Base-by-base conservation (phyloP, 2,888 invertebrate species). In the Cinara cedri region DNA sequence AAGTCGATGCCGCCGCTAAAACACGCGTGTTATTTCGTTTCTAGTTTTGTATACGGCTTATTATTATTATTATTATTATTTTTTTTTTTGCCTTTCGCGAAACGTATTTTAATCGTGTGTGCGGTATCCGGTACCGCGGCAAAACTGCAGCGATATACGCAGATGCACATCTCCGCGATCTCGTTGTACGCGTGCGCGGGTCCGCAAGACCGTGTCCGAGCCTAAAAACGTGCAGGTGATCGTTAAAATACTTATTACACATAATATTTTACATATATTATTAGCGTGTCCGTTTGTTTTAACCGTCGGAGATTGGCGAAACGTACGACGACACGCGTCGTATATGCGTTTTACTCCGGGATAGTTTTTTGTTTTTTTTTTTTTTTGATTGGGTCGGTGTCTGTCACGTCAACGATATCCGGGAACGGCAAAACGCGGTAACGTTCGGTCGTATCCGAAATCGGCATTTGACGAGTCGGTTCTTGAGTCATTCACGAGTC, bases 181-280 rank as follows among this genome's bases (percentile, higher is more conserved):
- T 34, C 63, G 63, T 65, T 55, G 44, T 42, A 10, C 21, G 11
- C n/a, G 66, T 19, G 16, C 57, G 19, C 24, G 9, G n/a, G 76
- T 13, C 46, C 44, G 66, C 75, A 44, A 44, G 49, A 76, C 76
- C 76, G 62, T 72, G 49, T 62, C 72, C 26, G 71, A 26, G 19
- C 34, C 34, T 4, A 34, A 34, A 34, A 34, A 24, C 44, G 26
- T 66, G 0, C 19, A 34, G 34, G 49, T 57, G 34, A 34, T 74
- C 51, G 26, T 60, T 63, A 72, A 34, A 46, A 46, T 46, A 46
- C n/a, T n/a, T n/a, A n/a, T n/a, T n/a, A n/a, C n/a, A n/a, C n/a
- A n/a, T n/a, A n/a, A n/a, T n/a, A n/a, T n/a, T n/a, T 46, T 46
- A 46, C 13, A 46, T 46, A n/a, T n/a, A 46, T 13, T 46, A 66